Evolutionary conservation across 2,888 invertebrate species (phyloP).

Genomic region (Rhagophthalmus giganteus): DNA sequence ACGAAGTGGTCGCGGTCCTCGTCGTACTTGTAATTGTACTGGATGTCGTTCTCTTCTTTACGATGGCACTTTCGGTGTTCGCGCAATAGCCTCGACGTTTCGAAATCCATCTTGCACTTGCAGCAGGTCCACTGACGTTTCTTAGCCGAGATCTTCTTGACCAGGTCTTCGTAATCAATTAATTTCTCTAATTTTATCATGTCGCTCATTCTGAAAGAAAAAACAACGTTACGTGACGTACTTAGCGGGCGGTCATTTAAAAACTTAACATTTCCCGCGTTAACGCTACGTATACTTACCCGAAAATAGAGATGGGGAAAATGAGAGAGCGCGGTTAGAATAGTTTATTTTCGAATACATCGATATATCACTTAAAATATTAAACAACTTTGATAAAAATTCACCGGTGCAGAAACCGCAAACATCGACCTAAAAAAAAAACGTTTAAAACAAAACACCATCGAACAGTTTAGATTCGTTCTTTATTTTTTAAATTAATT

Average conservation of each 20-base stretch:
- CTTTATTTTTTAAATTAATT: no score
- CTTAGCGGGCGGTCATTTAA: background rate
- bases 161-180: background rate
- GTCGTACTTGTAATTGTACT: conserved; percentile 44
- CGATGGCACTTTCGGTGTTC: conserved; percentile 40
- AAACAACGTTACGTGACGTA: background rate
- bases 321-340: background rate
- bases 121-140: conserved; percentile 44
- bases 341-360: no score
- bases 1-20: conserved; percentile 37
- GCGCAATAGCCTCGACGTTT: conserved; percentile 38
- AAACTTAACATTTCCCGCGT: background rate
- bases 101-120: conserved; percentile 43
- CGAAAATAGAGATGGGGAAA: background rate
- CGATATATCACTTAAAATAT: no score
- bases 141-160: background rate
- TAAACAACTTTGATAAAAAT: no score
- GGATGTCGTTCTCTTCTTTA: conserved; percentile 17
- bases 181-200: background rate
- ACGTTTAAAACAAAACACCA: no score
- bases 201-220: background rate
- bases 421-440: no score
- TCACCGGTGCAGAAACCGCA: no score
- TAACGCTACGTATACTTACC: background rate
- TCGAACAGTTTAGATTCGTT: no score